Conservation (phyloP, 2,888 invertebrate genomes). For the Teinopalpus imperialis region DNA sequence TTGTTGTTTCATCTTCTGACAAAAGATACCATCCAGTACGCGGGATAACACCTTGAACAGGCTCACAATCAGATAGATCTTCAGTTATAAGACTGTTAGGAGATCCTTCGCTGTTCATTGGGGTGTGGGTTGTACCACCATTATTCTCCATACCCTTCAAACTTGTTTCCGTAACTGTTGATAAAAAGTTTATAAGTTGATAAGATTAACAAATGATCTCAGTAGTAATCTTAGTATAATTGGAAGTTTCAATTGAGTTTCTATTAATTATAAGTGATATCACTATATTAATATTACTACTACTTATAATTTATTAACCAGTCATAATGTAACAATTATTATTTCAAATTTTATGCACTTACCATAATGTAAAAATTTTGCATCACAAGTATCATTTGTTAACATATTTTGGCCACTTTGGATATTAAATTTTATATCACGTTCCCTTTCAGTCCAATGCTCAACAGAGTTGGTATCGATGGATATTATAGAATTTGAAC, state of each 20-base stretch:
- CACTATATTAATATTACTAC: too few relatives aligned
- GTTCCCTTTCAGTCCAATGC: constrained; percentile 27
- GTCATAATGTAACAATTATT: too few relatives aligned
- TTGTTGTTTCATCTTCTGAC: constrained; percentile 61
- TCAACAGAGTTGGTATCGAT: constrained; percentile 44
- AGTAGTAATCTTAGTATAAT: too few relatives aligned
- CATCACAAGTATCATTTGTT: constrained; percentile 7
- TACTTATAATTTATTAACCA: too few relatives aligned
- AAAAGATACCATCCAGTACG: constrained; percentile 58
- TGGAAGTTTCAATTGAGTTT: too few relatives aligned
- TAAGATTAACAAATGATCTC: too few relatives aligned
- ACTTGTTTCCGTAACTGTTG: constrained; percentile 1
- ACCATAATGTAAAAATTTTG: constrained; percentile 30
- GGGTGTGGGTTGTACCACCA: constrained; percentile 31
- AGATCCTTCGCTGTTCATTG: constrained; percentile 33
- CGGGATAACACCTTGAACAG: constrained; percentile 21
- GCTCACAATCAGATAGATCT: constrained; percentile 53
- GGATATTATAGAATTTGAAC: constrained; percentile 48
- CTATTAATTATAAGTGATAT: too few relatives aligned
- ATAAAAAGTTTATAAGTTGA: too few relatives aligned
- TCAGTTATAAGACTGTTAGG: constrained; percentile 62
- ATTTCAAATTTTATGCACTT: too few relatives aligned
- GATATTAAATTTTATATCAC: neutral
- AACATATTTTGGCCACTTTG: neutral
- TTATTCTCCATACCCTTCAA: neutral